These are phyloP conservation scores for Alligator sinensis DNA, from an alignment of 2,113 vertebrate species.

Conservation along the genomic window DNA sequence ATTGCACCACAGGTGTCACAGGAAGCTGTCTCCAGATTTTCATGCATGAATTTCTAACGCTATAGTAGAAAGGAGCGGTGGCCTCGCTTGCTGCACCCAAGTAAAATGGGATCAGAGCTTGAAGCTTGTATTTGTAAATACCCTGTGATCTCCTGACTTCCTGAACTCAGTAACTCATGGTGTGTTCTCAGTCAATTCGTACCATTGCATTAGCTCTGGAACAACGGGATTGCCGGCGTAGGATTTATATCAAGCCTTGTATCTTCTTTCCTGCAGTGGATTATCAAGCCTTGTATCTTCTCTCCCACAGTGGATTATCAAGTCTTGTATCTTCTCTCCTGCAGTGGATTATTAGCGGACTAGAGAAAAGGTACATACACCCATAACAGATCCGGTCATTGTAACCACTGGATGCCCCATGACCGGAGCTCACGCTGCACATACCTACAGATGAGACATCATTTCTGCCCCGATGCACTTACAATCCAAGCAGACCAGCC, in stretches of 20 bases:
- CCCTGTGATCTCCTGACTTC: background rate
- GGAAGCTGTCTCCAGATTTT: background rate
- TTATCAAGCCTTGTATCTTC: background rate
- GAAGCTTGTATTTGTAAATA: background rate
- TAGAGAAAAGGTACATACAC: background rate
- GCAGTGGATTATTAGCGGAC: too few species aligned
- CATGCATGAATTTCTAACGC: background rate
- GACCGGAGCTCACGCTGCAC: background rate
- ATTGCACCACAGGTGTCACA: background rate
- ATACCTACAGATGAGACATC: background rate
- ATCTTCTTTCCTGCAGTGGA: background rate
- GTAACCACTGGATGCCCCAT: too few species aligned
- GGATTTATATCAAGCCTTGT: background rate
- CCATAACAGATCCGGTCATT: background rate
- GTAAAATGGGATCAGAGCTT: background rate
- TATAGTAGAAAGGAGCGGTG: background rate
- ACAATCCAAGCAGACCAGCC: background rate
- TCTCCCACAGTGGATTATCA: too few species aligned
- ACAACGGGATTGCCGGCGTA: background rate
- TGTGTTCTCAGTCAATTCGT: background rate
- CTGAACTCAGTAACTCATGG: background rate
- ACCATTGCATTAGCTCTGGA: background rate
- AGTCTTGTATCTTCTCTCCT: too few species aligned
- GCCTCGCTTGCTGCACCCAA: background rate
- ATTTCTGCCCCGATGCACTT: background rate